phyloP scores from a whole-genome alignment of 2,797 vertebrate genomes.

The Mus minutoides region DNA sequence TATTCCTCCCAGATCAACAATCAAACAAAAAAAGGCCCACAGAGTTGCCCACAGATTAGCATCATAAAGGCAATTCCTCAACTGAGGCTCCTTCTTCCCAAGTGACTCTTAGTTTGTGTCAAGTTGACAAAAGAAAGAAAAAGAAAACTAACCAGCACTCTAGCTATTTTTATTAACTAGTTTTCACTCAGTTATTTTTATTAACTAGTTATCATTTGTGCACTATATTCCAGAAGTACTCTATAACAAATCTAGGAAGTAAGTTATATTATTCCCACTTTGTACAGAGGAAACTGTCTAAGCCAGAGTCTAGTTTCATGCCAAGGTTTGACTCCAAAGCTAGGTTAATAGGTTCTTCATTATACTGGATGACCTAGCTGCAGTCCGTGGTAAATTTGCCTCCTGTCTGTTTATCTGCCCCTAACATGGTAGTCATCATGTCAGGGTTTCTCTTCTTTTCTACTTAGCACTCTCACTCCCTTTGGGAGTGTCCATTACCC shows the following conservation, averaged over 20 bases:
- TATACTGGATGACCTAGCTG: not conserved
- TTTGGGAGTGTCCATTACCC: not conserved
- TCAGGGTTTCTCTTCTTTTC: constrained; percentile 3
- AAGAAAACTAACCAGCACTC: not conserved
- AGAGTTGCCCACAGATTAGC: not conserved
- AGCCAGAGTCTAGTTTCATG: not conserved
- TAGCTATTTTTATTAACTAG: not conserved
- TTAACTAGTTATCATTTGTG: constrained; percentile 29
- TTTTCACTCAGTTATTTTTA: not conserved
- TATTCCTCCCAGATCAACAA: not conserved
- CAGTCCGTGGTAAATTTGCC: not conserved
- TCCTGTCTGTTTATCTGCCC: not conserved
- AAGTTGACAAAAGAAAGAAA: not conserved
- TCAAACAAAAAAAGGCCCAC: not conserved
- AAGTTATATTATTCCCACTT: constrained; percentile 36
- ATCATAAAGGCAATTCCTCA: not conserved
- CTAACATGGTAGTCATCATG: not conserved
- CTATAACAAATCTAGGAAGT: constrained; percentile 32
- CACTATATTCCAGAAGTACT: constrained; percentile 10
- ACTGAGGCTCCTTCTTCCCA: not conserved
- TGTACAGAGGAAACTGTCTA: not conserved
- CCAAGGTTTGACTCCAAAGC: constrained; percentile 7
- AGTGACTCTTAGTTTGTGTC: not conserved
- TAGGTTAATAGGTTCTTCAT: not conserved
- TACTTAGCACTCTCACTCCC: not conserved